phyloP scores from a whole-genome alignment of 2,797 vertebrate genomes.

The Eospalax fontanierii region DNA sequence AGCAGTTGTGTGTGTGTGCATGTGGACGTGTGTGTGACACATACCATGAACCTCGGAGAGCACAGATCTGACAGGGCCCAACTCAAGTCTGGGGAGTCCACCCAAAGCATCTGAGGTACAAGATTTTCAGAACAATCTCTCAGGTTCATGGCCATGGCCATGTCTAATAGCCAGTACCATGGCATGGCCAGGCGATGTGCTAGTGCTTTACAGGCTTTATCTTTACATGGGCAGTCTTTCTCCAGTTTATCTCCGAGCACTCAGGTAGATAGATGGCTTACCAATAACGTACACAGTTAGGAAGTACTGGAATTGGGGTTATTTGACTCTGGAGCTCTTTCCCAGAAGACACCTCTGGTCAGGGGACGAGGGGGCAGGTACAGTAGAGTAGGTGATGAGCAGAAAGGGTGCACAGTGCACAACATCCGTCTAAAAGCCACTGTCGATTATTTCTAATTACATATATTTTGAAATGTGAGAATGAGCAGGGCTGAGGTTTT shows the following conservation, averaged over 20 bases:
- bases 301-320: background rate
- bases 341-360: background rate
- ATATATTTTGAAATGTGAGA: constrained; percentile 67
- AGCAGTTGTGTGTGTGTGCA: background rate
- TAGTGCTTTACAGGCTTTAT: background rate
- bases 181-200: background rate
- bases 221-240: background rate
- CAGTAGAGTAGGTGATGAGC: background rate
- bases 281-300: background rate
- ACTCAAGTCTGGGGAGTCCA: background rate
- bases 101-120: background rate
- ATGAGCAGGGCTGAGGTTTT: constrained; percentile 53
- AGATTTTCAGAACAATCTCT: no score
- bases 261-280: background rate
- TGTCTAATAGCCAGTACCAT: background rate
- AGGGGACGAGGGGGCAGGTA: background rate
- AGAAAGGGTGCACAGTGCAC: constrained; percentile 6
- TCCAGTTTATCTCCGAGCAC: background rate
- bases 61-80: no score
- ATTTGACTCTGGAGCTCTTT: background rate
- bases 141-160: background rate
- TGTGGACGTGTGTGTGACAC: background rate
- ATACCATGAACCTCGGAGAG: no score
- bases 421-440: constrained; percentile 41
- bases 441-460: constrained; percentile 34